phyloP scores from a whole-genome alignment of 2,113 vertebrate species.

The Gymnogyps californianus region DNA sequence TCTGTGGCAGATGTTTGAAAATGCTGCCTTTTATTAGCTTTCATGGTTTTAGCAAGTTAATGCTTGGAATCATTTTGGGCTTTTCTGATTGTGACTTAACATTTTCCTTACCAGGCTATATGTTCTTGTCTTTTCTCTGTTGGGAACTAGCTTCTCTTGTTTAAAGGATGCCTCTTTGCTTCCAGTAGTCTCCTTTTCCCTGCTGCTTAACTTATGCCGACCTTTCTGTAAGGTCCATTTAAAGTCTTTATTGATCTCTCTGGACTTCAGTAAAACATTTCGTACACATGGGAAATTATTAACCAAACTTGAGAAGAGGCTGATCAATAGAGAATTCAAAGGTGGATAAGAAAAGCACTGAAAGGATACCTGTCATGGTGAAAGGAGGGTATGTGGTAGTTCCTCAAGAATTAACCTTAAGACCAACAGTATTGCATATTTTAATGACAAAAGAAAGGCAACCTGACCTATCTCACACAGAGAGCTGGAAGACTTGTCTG shows the following conservation, averaged over 20 bases:
- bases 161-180: neutral
- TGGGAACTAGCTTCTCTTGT: neutral
- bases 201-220: neutral
- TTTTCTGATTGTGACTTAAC: neutral
- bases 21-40: neutral
- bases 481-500: neutral
- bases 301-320: neutral
- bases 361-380: neutral
- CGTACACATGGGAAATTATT: neutral
- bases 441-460: neutral
- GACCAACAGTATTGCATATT: neutral
- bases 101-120: neutral
- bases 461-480: neutral
- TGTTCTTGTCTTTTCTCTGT: neutral
- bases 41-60: neutral
- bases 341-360: neutral
- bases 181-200: neutral
- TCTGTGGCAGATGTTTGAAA: neutral
- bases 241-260: neutral
- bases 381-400: rapidly evolving
- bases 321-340: neutral
- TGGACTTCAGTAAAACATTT: neutral
- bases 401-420: neutral
- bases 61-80: neutral
- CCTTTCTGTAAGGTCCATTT: neutral